Conservation (phyloP, 2,888 invertebrate genomes). For the Pollenia angustigena region DNA sequence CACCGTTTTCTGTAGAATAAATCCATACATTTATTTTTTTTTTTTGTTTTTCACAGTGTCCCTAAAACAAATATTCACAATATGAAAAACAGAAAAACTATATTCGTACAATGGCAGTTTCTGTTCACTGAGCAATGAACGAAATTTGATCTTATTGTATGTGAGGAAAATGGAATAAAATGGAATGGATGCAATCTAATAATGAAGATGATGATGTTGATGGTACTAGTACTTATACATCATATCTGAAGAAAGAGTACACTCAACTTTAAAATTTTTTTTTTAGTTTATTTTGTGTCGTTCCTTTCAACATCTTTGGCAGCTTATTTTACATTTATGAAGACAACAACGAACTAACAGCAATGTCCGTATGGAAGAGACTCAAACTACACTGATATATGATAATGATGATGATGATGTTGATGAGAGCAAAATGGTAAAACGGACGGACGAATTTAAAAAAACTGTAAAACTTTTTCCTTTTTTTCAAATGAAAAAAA, state of each 20-base stretch:
- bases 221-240: conserved; percentile 36
- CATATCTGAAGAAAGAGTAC: conserved; percentile 74
- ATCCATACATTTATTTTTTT: too few species aligned
- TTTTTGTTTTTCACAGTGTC: conserved; percentile 53
- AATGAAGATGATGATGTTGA: conserved; percentile 29
- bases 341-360: conserved; percentile 3
- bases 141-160: conserved; percentile 76
- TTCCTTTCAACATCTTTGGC: conserved; percentile 42
- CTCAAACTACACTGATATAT: conserved; percentile 13
- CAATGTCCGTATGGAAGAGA: conserved; percentile 42
- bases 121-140: conserved; percentile 77
- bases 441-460: conserved; percentile 12
- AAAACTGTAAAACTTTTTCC: conserved; percentile 22
- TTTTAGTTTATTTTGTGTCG: not conserved
- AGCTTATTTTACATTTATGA: conserved; percentile 59
- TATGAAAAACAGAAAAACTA: conserved; percentile 27
- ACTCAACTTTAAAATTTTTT: conserved; percentile 37
- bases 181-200: conserved; percentile 52
- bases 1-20: too few species aligned
- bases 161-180: conserved; percentile 62
- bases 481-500: conserved; percentile 6
- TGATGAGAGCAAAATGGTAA: conserved; percentile 1
- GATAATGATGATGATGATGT: not conserved
- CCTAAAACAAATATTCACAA: not conserved
- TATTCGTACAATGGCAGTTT: conserved; percentile 44